A percentile compares a stretch with the other conserved stretches of the same genome.
Evolutionary conservation across 2,797 vertebrate genomes (phyloP).

Genomic region (Microhierax caerulescens): DNA sequence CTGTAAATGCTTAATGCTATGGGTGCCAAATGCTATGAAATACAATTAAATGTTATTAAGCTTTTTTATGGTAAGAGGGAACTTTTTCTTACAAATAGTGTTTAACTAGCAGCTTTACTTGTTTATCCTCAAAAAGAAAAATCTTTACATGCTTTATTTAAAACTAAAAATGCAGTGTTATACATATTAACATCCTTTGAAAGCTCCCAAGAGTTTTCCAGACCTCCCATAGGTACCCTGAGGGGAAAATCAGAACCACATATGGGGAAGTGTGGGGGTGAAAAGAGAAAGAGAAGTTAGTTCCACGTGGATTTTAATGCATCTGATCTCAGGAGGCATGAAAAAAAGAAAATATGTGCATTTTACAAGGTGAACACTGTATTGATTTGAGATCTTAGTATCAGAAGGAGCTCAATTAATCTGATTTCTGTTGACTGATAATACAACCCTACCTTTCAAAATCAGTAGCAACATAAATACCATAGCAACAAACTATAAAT

Average conservation of each 20-base stretch:
- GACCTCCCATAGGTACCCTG: neutral
- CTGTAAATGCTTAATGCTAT: conserved; percentile 32
- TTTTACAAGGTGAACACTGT: conserved; percentile 4
- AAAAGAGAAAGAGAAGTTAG: conserved; percentile 32
- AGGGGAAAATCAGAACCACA: conserved; percentile 41
- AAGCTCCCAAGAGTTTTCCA: conserved; percentile 40
- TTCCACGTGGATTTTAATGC: conserved; percentile 34
- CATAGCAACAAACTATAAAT: neutral
- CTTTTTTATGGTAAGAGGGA: conserved; percentile 17
- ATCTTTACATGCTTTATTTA: conserved; percentile 9
- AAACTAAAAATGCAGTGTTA: conserved; percentile 46
- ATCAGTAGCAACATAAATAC: neutral
- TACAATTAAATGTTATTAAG: conserved; percentile 16
- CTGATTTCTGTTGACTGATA: neutral
- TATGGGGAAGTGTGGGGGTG: conserved; percentile 51
- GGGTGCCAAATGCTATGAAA: conserved; percentile 27
- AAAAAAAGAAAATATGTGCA: neutral
- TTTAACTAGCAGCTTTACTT: conserved; percentile 34
- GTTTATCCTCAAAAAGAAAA: conserved; percentile 25
- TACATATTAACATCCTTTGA: conserved; percentile 51
- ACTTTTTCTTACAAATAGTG: conserved; percentile 7
- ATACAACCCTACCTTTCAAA: conserved; percentile 3
- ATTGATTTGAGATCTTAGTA: conserved; percentile 40
- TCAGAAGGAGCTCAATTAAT: conserved; percentile 35
- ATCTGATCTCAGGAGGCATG: conserved; percentile 8